phyloP scores from a whole-genome alignment of 2,888 invertebrate genomes.

The Gerris lacustris region DNA sequence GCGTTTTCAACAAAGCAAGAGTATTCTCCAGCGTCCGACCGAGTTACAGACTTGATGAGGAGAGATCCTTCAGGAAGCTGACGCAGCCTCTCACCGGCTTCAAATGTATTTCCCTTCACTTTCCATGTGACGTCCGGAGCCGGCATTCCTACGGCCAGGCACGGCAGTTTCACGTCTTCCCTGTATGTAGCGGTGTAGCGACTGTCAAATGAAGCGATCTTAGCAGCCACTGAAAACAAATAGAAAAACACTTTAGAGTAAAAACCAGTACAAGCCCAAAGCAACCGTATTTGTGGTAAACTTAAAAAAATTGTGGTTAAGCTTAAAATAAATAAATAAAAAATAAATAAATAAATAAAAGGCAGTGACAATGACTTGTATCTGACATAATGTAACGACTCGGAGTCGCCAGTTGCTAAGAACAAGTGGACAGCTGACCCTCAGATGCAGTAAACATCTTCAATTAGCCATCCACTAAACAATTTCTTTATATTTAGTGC shows the following conservation, averaged over 20 bases:
- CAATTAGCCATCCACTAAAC: too few species aligned
- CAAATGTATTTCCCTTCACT: conserved; percentile 63
- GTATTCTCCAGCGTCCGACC: conserved; percentile 87
- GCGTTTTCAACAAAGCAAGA: conserved; percentile 86
- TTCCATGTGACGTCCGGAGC: conserved; percentile 83
- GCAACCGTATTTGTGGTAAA: background rate
- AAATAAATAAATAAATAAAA: too few species aligned
- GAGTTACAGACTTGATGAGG: conserved; percentile 75
- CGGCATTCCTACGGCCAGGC: conserved; percentile 83
- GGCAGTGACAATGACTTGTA: too few species aligned
- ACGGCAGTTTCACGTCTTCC: conserved; percentile 82
- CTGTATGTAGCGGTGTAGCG: conserved; percentile 85
- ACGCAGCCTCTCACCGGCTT: conserved; percentile 67
- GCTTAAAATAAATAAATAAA: too few species aligned
- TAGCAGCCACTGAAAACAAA: conserved; percentile 63
- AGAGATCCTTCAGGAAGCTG: conserved; percentile 81
- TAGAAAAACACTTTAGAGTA: background rate
- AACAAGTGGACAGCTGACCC: too few species aligned
- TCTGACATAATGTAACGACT: too few species aligned
- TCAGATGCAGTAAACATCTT: too few species aligned
- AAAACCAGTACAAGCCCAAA: background rate
- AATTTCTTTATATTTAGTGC: too few species aligned
- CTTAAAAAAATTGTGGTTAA: too few species aligned
- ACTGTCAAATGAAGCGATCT: conserved; percentile 88
- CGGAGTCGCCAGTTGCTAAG: too few species aligned